phyloP scores from a whole-genome alignment of 2,888 invertebrate species.

The Cistogaster globosa region DNA sequence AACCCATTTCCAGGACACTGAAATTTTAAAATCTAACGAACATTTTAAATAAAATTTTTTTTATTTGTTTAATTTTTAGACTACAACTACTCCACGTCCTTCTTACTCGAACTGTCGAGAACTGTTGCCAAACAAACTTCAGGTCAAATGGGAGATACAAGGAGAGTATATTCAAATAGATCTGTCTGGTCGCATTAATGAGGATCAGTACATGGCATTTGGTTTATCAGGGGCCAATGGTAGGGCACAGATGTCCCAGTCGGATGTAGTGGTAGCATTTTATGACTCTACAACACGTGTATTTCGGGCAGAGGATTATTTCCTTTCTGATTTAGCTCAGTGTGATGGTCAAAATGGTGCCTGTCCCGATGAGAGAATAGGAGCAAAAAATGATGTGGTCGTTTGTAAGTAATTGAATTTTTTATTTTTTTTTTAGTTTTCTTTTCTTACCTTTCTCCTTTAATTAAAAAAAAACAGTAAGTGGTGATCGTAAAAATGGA shows the following conservation, averaged over 20 bases:
- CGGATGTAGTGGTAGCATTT: conserved; percentile 93
- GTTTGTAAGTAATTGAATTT: conserved; percentile 83
- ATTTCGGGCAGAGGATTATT: conserved; percentile 93
- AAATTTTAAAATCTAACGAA: not conserved
- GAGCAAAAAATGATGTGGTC: conserved; percentile 90
- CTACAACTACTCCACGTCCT: conserved; percentile 89
- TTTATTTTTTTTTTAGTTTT: not conserved
- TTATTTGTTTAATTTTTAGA: conserved; percentile 84
- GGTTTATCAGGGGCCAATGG: conserved; percentile 92
- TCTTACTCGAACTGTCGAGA: conserved; percentile 91
- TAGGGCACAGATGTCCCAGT: conserved; percentile 89
- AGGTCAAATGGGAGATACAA: conserved; percentile 93
- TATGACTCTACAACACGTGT: conserved; percentile 85
- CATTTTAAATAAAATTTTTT: conserved; percentile 2
- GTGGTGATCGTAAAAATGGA: conserved; percentile 90
- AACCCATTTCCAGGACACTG: not conserved
- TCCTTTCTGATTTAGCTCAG: conserved; percentile 90
- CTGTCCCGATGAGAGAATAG: conserved; percentile 92
- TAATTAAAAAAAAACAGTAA: conserved; percentile 82
- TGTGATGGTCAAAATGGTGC: conserved; percentile 93
- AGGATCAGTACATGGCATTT: conserved; percentile 94
- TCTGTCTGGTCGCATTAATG: conserved; percentile 89
- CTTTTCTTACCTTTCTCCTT: not conserved
- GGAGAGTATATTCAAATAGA: conserved; percentile 90
- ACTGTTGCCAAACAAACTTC: conserved; percentile 90